These are phyloP conservation scores for Hypocryptadius cinnamomeus DNA, from an alignment of 2,113 vertebrate species.

Conservation along the genomic window DNA sequence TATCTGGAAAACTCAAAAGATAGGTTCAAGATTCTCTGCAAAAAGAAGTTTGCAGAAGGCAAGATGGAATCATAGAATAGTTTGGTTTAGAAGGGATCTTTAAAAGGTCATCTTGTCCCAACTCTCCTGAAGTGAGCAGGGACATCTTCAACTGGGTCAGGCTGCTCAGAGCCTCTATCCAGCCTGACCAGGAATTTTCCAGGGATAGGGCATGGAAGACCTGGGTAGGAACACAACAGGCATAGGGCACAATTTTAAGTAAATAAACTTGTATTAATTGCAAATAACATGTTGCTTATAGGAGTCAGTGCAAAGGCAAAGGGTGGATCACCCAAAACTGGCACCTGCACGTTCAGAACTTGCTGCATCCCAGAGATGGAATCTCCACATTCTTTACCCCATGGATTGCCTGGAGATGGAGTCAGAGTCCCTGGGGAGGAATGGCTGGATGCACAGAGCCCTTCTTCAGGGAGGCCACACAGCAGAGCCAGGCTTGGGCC, in stretches of 20 bases:
- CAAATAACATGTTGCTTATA: neutral
- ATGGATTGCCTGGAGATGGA: neutral
- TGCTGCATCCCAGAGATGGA: neutral
- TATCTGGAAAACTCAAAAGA: neutral
- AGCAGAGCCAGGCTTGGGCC: neutral
- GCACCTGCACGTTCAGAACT: neutral
- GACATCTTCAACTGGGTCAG: neutral
- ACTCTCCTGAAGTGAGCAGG: neutral
- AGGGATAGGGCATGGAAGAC: neutral
- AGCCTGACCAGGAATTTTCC: neutral
- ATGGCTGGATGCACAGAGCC: neutral
- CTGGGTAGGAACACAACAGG: neutral
- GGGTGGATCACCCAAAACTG: neutral
- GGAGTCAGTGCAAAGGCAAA: neutral
- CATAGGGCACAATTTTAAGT: neutral
- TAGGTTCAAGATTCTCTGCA: neutral
- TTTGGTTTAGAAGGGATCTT: neutral
- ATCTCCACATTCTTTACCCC: neutral
- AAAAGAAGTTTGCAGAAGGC: neutral
- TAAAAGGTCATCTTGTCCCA: neutral
- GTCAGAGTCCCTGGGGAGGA: neutral
- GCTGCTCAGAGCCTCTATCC: neutral
- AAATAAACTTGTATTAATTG: neutral
- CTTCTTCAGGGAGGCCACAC: neutral
- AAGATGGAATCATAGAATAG: neutral